A percentile compares a stretch with the other conserved stretches of the same genome.
phyloP scores from a whole-genome alignment of 2,797 vertebrate species.

The Helarctos malayanus region DNA sequence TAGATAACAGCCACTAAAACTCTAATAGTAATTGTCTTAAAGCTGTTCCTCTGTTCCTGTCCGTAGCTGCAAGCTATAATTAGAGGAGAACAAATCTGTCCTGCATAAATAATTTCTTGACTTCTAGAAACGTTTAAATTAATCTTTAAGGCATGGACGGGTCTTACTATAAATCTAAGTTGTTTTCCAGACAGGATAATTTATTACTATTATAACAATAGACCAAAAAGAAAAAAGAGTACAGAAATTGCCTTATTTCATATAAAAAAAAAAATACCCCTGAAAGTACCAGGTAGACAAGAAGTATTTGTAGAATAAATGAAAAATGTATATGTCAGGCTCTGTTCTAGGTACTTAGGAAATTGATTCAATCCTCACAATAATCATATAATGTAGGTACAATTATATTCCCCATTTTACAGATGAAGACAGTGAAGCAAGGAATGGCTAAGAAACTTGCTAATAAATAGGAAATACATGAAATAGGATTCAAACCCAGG shows the following conservation, averaged over 20 bases:
- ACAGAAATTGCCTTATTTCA: background rate
- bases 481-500: background rate
- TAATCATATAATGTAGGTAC: background rate
- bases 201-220: background rate
- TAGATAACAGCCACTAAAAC: background rate
- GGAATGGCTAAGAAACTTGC: background rate
- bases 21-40: background rate
- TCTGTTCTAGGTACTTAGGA: background rate
- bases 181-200: background rate
- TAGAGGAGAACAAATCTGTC: background rate
- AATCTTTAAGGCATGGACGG: background rate
- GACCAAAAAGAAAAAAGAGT: background rate
- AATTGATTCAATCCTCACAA: background rate
- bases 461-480: background rate
- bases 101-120: background rate
- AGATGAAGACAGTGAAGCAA: background rate
- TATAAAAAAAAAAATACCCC: background rate
- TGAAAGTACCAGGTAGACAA: background rate
- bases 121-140: background rate
- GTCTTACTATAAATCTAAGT: background rate
- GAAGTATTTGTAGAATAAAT: background rate
- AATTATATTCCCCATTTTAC: background rate
- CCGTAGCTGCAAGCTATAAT: background rate
- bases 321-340: background rate
- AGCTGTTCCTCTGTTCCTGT: background rate